Base-by-base conservation (phyloP, 2,113 vertebrate genomes). In the Micronycteris hirsuta region DNA sequence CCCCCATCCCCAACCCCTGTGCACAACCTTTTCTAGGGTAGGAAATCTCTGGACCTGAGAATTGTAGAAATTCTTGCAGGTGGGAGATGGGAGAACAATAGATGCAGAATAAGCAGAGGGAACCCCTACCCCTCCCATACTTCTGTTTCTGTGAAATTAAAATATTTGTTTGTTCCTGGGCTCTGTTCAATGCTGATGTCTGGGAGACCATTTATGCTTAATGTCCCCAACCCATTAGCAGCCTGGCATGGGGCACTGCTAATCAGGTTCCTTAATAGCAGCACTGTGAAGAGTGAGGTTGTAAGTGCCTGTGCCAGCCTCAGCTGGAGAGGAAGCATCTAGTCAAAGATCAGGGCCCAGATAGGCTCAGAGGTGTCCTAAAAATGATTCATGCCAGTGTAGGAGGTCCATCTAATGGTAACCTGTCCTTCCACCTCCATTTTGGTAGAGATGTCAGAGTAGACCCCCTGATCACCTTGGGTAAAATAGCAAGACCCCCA, bases 181-280 rank as follows among this genome's bases (percentile, higher is more conserved):
- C 43, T 94, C 85, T 95, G 82, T 67, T 86, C 61, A 63, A 52
- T 80, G 77, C 77, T 43, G 31, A 83, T 82, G 85, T 92, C 92
- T 95, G 67, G 49, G 86, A 95, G 95, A 93, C 71, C 87, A 96
- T 93, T 97, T 97, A 82, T 92, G 58, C 93, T 97, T 96, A 97
- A 97, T 96, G 90, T 97, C 87, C n/a, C 90, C 28, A 93, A 92
- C 43, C 71, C 93, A 97, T 98, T 97, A 97, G 92, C 71, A 70
- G 81, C 97, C 76, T 78, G 0, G 92, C 93, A 95, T 96, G 94
- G 92, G 95, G 87, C 63, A 93, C 61, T 92, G 54, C 73, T 97
- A 97, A 98, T 97, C 94, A 98, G 96, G 68, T 56, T 95, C 49
- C 81, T 96, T 97, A 95, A 94, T 89, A 92, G 89, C 92, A 95